Evolutionary conservation across 64 coral and sea anemone species (phyloP).

Genomic region (Actinia tenebrosa): DNA sequence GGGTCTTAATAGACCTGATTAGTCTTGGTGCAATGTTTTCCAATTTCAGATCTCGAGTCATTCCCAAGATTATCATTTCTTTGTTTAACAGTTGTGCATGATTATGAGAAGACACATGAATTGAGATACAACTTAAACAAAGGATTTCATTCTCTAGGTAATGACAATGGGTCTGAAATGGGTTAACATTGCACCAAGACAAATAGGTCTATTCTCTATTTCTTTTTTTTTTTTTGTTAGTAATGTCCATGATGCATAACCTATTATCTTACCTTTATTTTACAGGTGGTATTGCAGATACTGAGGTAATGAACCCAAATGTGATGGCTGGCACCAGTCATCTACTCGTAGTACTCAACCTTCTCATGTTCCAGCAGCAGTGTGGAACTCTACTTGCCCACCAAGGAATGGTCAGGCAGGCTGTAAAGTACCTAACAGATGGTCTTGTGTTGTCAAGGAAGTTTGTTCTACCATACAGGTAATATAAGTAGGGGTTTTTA

Average conservation of each 20-base stretch:
- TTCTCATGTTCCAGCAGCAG: conserved; percentile 50
- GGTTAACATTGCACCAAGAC: no score
- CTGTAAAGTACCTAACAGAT: conserved; percentile 53
- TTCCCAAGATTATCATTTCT: no score
- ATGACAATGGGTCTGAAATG: no score
- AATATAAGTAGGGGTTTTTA: neutral
- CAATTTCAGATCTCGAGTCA: no score
- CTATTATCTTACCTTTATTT: neutral
- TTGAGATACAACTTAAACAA: no score
- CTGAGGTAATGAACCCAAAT: neutral
- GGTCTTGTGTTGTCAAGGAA: conserved; percentile 53
- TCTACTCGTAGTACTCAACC: conserved; percentile 36
- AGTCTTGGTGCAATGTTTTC: no score
- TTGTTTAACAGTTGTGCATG: no score
- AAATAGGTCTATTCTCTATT: no score
- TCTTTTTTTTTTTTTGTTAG: no score
- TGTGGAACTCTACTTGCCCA: conserved; percentile 53
- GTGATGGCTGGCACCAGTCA: neutral
- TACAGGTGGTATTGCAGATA: neutral
- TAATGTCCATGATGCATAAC: neutral
- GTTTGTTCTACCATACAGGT: conserved; percentile 70
- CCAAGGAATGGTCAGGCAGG: conserved; percentile 69
- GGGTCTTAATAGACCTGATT: no score
- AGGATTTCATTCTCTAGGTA: no score
- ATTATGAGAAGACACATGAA: no score